These are phyloP conservation scores for Halocaridina rubra DNA, from an alignment of 2,888 invertebrate species.

Conservation along the genomic window DNA sequence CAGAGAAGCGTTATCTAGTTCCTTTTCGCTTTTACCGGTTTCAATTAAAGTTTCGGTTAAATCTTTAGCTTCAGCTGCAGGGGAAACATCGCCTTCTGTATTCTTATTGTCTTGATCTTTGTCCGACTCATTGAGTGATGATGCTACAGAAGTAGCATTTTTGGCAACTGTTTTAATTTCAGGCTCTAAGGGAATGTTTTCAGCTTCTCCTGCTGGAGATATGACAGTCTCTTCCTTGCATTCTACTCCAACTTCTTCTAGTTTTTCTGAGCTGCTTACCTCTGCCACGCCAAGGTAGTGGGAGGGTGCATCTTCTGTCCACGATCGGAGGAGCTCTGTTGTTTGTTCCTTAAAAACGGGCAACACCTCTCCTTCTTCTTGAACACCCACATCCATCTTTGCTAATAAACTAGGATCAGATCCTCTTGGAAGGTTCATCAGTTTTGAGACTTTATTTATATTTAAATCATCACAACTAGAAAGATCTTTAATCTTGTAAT, in stretches of 20 bases:
- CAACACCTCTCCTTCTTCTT: conserved; percentile 27
- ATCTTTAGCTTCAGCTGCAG: not conserved
- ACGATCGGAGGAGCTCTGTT: conserved; percentile 47
- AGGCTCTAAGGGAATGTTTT: too few species aligned
- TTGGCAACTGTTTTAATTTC: too few species aligned
- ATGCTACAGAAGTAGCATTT: too few species aligned
- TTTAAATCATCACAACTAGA: conserved; percentile 51
- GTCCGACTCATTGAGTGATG: too few species aligned
- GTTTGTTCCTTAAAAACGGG: conserved; percentile 52
- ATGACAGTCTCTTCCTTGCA: conserved; percentile 50
- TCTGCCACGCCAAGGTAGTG: conserved; percentile 38
- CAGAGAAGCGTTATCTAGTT: not conserved
- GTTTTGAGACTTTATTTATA: conserved; percentile 35
- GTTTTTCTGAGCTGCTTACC: conserved; percentile 28
- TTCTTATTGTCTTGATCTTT: too few species aligned
- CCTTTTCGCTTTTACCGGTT: conserved; percentile 12
- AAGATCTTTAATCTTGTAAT: conserved; percentile 36
- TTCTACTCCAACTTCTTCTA: conserved; percentile 55
- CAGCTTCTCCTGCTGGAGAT: not conserved
- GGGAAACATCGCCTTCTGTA: too few species aligned
- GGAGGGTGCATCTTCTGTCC: conserved; percentile 58
- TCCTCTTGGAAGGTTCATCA: conserved; percentile 8
- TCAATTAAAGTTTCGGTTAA: too few species aligned
- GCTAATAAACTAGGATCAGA: conserved; percentile 37
- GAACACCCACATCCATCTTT: not conserved